Evolutionary conservation across 2,113 vertebrate genomes (phyloP), one percentile per base, ranked within the genome.

Genomic region (Pteropus alecto): DNA sequence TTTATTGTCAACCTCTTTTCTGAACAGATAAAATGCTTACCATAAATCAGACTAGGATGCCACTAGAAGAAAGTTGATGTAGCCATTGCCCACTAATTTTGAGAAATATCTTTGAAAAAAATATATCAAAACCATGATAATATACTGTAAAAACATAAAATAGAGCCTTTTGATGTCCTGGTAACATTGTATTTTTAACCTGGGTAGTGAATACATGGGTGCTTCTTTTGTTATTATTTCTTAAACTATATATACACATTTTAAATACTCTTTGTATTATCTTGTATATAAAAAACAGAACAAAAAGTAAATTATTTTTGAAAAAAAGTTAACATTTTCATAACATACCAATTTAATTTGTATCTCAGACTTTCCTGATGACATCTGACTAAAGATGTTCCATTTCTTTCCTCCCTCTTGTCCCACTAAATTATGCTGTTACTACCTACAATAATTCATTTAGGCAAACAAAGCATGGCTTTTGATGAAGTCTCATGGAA

Each of bases 401-500:
- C 10, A 97, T 97, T 95, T 95, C 96, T 98, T 94, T 96, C 91
- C 91, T 96, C 94, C 93, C 97, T 97, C 33, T 94, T 43, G 94
- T 51, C 94, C 43, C 81, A 93, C 73, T 98, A n/a, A 61, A 30
- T 65, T 68, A 60, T 73, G 93, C 98, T 98, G 87, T 98, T 99
- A 98, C 87, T 98, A 98, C 98, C 97, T 95, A 96, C 2, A 92
- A 61, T 95, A 97, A 77, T 97, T 98, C 33, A 96, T 99, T 99
- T 99, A 99, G 99, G 99, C 99, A 99, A 99, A 99, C 98, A 99
- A 87, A 94, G 13, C 98, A 99, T 99, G 97, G 98, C 98, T 98
- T 98, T 90, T 98, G 96, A 97, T 98, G 98, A 97, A 96, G 97
- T 97, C 96, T 93, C 92, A 95, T 98, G 93, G 97, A 98, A 97